Conservation (phyloP, 2,113 vertebrate species). For the Toxotes jaculatrix region DNA sequence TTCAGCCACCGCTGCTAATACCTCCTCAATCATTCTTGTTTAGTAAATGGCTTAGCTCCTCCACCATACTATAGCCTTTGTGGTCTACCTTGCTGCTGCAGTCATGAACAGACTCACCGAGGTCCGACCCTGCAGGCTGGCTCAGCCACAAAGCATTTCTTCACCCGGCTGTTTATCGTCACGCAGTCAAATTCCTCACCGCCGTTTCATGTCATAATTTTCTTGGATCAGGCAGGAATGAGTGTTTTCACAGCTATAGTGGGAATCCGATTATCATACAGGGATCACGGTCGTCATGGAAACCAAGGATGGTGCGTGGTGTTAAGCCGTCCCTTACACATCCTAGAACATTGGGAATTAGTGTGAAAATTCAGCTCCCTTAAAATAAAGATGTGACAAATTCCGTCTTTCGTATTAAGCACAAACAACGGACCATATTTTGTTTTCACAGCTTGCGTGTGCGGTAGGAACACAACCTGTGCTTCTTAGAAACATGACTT, state of each 20-base stretch:
- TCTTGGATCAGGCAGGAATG: slow-evolving; percentile 63
- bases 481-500: no score
- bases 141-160: slow-evolving; percentile 42
- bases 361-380: slow-evolving; percentile 78
- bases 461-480: neutral
- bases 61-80: neutral
- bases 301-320: slow-evolving; percentile 79
- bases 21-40: slow-evolving; percentile 13
- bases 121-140: slow-evolving; percentile 43
- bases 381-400: slow-evolving; percentile 72
- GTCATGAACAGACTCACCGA: slow-evolving; percentile 46
- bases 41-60: slow-evolving; percentile 8
- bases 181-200: slow-evolving; percentile 46
- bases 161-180: slow-evolving; percentile 20
- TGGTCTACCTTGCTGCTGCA: slow-evolving; percentile 1
- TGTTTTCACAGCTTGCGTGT: neutral
- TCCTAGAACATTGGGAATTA: slow-evolving; percentile 77
- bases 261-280: slow-evolving; percentile 82
- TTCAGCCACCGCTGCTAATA: slow-evolving; percentile 31
- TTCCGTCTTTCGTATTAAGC: slow-evolving; percentile 8
- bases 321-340: slow-evolving; percentile 79
- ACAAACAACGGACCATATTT: slow-evolving; percentile 1
- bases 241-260: slow-evolving; percentile 78
- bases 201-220: slow-evolving; percentile 61
- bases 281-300: slow-evolving; percentile 85